phyloP scores from a whole-genome alignment of 2,797 vertebrate genomes.

The Poecilia gillii region DNA sequence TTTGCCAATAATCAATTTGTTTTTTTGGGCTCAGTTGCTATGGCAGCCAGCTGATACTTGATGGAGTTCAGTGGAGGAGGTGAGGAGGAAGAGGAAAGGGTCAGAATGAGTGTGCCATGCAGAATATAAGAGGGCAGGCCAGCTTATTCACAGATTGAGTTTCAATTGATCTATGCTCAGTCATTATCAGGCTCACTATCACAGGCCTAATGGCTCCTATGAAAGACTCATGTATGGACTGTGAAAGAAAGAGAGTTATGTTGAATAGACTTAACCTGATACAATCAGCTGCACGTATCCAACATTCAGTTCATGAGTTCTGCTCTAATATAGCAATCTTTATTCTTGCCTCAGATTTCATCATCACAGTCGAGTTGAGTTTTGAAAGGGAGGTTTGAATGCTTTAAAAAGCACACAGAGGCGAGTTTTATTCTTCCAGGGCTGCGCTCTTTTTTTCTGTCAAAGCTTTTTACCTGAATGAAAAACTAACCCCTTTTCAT shows the following conservation, averaged over 20 bases:
- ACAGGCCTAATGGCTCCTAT: slow-evolving; percentile 61
- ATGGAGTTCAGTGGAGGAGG: slow-evolving; percentile 21
- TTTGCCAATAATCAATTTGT: slow-evolving; percentile 22
- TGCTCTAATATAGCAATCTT: slow-evolving; percentile 54
- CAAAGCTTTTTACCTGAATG: slow-evolving; percentile 71
- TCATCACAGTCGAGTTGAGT: slow-evolving; percentile 54
- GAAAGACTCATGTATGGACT: slow-evolving; percentile 55
- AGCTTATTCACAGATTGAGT: slow-evolving; percentile 63
- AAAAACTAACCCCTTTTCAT: slow-evolving; percentile 66
- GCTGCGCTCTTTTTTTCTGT: slow-evolving; percentile 38
- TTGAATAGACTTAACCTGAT: slow-evolving; percentile 53
- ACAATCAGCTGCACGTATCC: slow-evolving; percentile 53
- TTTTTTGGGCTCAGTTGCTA: slow-evolving; percentile 55
- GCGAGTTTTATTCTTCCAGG: slow-evolving; percentile 51
- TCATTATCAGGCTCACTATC: slow-evolving; percentile 53
- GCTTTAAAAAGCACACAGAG: slow-evolving; percentile 47
- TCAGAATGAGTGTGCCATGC: slow-evolving; percentile 16
- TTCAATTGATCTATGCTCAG: slow-evolving; percentile 69
- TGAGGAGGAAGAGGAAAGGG: slow-evolving; percentile 26
- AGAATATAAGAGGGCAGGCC: slow-evolving; percentile 30
- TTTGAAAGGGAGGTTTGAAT: slow-evolving; percentile 48
- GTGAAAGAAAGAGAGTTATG: slow-evolving; percentile 29
- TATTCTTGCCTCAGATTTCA: slow-evolving; percentile 68
- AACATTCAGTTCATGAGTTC: slow-evolving; percentile 49
- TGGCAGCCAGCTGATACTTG: slow-evolving; percentile 52